These are phyloP conservation scores for Sminthopsis crassicaudata DNA, from an alignment of 2,113 vertebrate genomes.

Conservation along the genomic window DNA sequence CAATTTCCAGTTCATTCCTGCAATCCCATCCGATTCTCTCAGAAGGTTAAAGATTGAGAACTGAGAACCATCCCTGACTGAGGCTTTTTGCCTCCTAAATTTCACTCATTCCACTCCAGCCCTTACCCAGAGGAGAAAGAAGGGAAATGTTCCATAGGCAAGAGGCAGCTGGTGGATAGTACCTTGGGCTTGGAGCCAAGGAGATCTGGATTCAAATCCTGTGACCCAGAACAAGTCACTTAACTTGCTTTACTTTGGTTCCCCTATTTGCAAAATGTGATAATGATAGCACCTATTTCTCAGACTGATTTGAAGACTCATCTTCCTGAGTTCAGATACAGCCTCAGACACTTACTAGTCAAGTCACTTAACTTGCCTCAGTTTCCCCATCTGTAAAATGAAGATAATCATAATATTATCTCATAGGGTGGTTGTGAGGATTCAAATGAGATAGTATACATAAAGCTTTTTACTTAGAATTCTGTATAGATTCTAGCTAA, in stretches of 20 bases:
- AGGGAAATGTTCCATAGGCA: not conserved
- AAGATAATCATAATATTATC: not conserved
- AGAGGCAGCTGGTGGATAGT: not conserved
- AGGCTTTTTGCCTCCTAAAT: constrained; percentile 7
- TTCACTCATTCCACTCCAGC: not conserved
- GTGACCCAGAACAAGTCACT: not conserved
- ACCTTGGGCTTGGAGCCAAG: not conserved
- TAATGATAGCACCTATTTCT: not conserved
- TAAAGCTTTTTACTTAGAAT: not conserved
- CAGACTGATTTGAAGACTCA: not conserved
- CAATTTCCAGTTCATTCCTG: constrained; percentile 64
- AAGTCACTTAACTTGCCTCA: not conserved
- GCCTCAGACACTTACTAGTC: not conserved
- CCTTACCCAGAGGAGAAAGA: not conserved
- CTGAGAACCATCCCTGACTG: not conserved
- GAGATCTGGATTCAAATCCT: not conserved
- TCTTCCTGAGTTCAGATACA: not conserved
- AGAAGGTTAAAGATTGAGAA: constrained; percentile 28
- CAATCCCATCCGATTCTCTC: constrained; percentile 24
- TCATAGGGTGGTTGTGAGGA: not conserved
- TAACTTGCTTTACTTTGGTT: not conserved
- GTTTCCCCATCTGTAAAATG: not conserved
- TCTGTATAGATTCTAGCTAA: not conserved
- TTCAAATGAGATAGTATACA: not conserved
- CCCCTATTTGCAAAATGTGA: not conserved